Percentiles rank a stretch among this genome's conserved stretches.
phyloP scores from a whole-genome alignment of 2,113 vertebrate genomes.

The Brachionichthys hirsutus region DNA sequence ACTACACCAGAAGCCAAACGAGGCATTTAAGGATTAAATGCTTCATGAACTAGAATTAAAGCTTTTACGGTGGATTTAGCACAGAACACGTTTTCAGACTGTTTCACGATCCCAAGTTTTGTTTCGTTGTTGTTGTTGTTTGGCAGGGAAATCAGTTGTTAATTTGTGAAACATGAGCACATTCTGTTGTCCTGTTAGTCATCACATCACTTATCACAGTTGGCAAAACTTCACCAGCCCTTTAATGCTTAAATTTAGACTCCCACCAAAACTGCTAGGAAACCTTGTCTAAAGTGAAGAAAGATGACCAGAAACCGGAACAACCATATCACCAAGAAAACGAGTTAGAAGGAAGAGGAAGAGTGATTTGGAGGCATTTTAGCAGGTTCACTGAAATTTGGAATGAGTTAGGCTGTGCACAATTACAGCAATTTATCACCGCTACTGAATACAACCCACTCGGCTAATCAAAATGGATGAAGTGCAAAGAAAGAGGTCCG shows the following conservation, averaged over 20 bases:
- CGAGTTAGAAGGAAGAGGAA: neutral
- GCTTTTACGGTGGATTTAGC: too few species aligned
- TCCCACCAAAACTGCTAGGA: slow-evolving; percentile 22
- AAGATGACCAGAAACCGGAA: slow-evolving; percentile 40
- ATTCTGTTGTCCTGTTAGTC: too few species aligned
- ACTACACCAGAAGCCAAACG: neutral
- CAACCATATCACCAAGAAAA: slow-evolving; percentile 64
- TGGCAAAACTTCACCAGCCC: too few species aligned
- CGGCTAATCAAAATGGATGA: slow-evolving; percentile 70
- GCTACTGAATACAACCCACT: slow-evolving; percentile 70
- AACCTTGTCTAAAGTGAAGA: slow-evolving; percentile 67
- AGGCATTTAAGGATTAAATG: too few species aligned
- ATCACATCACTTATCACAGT: too few species aligned
- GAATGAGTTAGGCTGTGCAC: slow-evolving; percentile 65
- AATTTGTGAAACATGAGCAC: too few species aligned
- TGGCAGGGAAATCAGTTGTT: too few species aligned
- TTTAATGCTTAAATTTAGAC: slow-evolving; percentile 24
- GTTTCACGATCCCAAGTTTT: too few species aligned
- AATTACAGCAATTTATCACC: slow-evolving; percentile 75
- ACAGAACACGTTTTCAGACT: too few species aligned
- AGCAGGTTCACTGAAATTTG: slow-evolving; percentile 49
- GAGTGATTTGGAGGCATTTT: slow-evolving; percentile 28
- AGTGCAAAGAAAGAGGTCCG: slow-evolving; percentile 24
- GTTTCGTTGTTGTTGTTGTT: too few species aligned
- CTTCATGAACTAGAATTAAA: too few species aligned